Conservation (phyloP, 2,888 invertebrate genomes). For the Apomyelois bistriatella region DNA sequence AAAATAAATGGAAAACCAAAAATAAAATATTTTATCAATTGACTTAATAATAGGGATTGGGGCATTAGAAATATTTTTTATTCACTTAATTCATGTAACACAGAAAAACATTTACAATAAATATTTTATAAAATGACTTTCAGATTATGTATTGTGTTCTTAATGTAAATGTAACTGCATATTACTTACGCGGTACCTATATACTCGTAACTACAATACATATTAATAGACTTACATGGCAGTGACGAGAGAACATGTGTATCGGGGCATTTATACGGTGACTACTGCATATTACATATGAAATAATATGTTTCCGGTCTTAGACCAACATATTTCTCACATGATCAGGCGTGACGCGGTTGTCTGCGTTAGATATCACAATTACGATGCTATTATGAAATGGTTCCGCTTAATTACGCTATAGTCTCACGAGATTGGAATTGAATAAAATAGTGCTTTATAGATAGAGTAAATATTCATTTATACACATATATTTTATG, state of each 20-base stretch:
- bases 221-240: background rate
- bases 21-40: too few species aligned
- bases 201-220: too few species aligned
- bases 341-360: conserved; percentile 32
- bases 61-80: too few species aligned
- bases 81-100: too few species aligned
- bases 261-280: conserved; percentile 15
- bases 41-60: too few species aligned
- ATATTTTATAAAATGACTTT: too few species aligned
- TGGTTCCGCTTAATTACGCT: conserved; percentile 30
- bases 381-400: conserved; percentile 36
- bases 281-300: conserved; percentile 17
- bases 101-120: too few species aligned
- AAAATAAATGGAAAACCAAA: too few species aligned
- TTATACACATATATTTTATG: too few species aligned
- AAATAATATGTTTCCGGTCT: conserved; percentile 21
- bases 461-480: background rate
- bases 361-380: conserved; percentile 32
- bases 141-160: too few species aligned
- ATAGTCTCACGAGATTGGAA: conserved; percentile 39
- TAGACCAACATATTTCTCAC: conserved; percentile 39
- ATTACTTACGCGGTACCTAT: too few species aligned
- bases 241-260: background rate
- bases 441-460: conserved; percentile 18
- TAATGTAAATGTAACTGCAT: background rate